Conservation (phyloP, 2,888 invertebrate species). For the Spodoptera littoralis region DNA sequence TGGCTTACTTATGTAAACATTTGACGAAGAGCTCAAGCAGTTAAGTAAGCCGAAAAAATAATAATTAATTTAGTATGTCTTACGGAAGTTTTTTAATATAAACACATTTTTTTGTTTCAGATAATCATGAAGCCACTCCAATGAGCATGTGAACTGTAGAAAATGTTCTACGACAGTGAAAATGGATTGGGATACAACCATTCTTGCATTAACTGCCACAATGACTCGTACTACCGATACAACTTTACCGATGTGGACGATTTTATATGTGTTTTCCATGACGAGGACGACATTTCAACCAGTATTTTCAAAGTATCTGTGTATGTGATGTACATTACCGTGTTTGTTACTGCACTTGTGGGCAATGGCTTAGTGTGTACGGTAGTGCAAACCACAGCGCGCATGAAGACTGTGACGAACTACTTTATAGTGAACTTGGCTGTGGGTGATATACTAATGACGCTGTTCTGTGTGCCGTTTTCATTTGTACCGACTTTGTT, state of each 20-base stretch:
- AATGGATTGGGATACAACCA: conserved; percentile 10
- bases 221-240: conserved; percentile 16
- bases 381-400: conserved; percentile 94
- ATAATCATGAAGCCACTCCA: conserved; percentile 9
- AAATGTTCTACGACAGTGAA: conserved; percentile 28
- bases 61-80: too few relatives aligned
- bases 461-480: conserved; percentile 96
- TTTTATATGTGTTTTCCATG: conserved; percentile 30
- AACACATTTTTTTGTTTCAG: conserved; percentile 45
- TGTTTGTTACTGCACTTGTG: conserved; percentile 91
- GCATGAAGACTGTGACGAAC: conserved; percentile 97
- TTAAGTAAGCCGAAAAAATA: too few relatives aligned
- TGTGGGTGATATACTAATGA: conserved; percentile 96
- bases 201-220: conserved; percentile 28
- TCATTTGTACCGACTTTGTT: conserved; percentile 94
- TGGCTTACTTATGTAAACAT: too few relatives aligned
- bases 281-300: conserved; percentile 28
- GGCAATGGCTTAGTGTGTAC: conserved; percentile 95
- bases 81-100: too few relatives aligned
- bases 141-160: conserved; percentile 21
- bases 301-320: conserved; percentile 69
- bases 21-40: too few relatives aligned
- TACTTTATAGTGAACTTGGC: conserved; percentile 97
- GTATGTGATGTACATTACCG: conserved; percentile 91
- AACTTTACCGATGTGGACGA: conserved; percentile 26